phyloP scores from a whole-genome alignment of 2,113 vertebrate genomes.

The Eubucco bourcierii region DNA sequence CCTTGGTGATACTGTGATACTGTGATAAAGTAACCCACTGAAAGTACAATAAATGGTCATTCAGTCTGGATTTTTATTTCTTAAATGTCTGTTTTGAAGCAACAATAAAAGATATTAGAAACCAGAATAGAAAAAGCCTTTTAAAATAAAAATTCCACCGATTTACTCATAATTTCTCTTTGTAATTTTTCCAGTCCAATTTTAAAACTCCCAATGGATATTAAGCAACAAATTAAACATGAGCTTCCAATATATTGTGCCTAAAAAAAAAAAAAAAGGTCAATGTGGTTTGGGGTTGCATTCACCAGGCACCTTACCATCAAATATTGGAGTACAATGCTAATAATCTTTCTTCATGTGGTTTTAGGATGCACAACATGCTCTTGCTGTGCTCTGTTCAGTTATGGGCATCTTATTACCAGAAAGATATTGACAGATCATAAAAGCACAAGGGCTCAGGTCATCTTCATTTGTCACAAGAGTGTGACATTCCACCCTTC shows the following conservation, averaged over 20 bases:
- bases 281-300: conserved; percentile 30
- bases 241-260: conserved; percentile 16
- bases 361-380: conserved; percentile 51
- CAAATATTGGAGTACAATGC: conserved; percentile 1
- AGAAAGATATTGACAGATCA: conserved; percentile 59
- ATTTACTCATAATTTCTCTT: background rate
- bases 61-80: background rate
- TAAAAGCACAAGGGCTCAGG: conserved; percentile 46
- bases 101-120: background rate
- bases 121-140: background rate
- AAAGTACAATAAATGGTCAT: background rate
- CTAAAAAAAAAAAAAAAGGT: conserved; percentile 31
- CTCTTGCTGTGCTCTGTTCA: conserved; percentile 34
- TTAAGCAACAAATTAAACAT: conserved; percentile 43
- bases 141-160: background rate
- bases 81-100: background rate
- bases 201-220: conserved; percentile 17
- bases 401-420: conserved; percentile 54
- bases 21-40: background rate
- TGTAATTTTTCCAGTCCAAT: background rate
- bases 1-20: too few species aligned
- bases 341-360: conserved; percentile 55
- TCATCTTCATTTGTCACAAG: conserved; percentile 61
- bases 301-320: conserved; percentile 29
- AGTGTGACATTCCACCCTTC: conserved; percentile 47